A percentile compares a stretch with the other conserved stretches of the same genome.
Conservation (phyloP, 2,888 invertebrate species). For the Thereva nobilitata region DNA sequence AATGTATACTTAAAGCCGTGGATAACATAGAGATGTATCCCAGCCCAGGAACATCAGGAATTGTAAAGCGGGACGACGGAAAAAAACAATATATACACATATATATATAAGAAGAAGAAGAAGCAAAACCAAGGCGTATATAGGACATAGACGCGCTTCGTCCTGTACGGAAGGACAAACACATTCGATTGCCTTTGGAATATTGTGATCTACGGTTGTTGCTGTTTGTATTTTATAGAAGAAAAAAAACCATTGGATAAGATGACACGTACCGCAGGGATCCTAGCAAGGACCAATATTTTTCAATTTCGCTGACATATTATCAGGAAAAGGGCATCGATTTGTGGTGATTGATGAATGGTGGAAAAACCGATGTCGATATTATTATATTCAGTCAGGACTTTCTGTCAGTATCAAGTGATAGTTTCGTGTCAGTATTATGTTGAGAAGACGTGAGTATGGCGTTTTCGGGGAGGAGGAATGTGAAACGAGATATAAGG, state of each 20-base stretch:
- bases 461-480: neutral
- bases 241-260: constrained; percentile 28
- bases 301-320: constrained; percentile 35
- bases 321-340: constrained; percentile 34
- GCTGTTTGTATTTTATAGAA: constrained; percentile 28
- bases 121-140: too few species aligned
- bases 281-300: constrained; percentile 31
- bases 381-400: constrained; percentile 15
- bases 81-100: too few species aligned
- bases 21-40: too few species aligned
- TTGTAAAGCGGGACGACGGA: too few species aligned
- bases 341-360: constrained; percentile 34
- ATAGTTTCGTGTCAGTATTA: constrained; percentile 16
- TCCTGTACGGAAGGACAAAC: neutral
- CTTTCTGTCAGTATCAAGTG: constrained; percentile 21
- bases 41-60: too few species aligned
- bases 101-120: too few species aligned
- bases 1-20: too few species aligned
- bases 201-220: neutral
- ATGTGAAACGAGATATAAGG: constrained; percentile 21
- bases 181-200: constrained; percentile 2
- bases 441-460: neutral
- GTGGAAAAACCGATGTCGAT: constrained; percentile 32
- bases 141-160: too few species aligned
- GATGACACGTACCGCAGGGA: constrained; percentile 35